Evolutionary conservation across 2,888 invertebrate genomes (phyloP).

Genomic region (Neelides folsomi): DNA sequence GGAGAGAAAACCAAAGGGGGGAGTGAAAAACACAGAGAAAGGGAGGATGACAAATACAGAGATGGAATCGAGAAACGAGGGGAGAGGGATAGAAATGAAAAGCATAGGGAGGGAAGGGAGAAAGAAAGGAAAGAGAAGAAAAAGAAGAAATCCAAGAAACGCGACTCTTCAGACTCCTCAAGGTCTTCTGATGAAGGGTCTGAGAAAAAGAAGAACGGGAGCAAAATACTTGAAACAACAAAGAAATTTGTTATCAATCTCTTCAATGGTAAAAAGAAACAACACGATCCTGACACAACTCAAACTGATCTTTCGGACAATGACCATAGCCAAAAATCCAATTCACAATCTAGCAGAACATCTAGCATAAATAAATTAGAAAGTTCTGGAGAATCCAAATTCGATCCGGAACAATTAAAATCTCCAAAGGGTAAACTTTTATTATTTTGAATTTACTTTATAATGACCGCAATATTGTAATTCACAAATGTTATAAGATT

Average conservation of each 20-base stretch:
- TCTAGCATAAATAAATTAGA: conserved; percentile 15
- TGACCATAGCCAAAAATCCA: not conserved
- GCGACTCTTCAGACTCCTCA: conserved; percentile 1
- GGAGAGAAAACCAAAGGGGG: not conserved
- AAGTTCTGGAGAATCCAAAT: conserved; percentile 17
- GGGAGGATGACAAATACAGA: too few species aligned
- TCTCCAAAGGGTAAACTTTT: too few species aligned
- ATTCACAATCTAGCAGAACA: not conserved
- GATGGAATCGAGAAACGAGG: too few species aligned
- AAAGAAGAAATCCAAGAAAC: conserved; percentile 5
- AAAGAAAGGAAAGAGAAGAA: conserved; percentile 6
- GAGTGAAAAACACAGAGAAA: too few species aligned
- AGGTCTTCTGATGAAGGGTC: not conserved
- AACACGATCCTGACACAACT: not conserved
- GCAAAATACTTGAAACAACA: too few species aligned
- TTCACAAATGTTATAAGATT: too few species aligned
- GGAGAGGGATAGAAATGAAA: too few species aligned
- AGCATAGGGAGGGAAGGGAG: too few species aligned
- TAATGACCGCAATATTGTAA: too few species aligned
- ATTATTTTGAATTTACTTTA: too few species aligned
- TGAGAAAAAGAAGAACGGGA: not conserved
- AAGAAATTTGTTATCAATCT: too few species aligned
- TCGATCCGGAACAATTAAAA: conserved; percentile 8
- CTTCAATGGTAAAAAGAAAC: not conserved
- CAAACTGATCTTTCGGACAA: conserved; percentile 4